Percentiles rank a stretch among this genome's conserved stretches.
Evolutionary conservation across 2,797 vertebrate species (phyloP).

Genomic region (Eupleurogrammus muticus): DNA sequence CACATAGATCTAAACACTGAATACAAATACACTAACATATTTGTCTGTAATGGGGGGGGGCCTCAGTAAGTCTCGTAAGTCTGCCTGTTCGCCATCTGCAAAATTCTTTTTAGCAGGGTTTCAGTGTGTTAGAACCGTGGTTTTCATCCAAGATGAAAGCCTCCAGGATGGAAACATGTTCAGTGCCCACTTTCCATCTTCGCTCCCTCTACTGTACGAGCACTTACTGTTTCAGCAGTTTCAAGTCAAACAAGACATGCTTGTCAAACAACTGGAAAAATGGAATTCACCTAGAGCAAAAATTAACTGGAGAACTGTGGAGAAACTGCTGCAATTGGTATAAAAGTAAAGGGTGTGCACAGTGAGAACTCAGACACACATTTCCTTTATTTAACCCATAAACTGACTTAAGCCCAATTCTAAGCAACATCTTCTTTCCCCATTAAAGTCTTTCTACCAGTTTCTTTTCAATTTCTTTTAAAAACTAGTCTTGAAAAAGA

Average conservation of each 20-base stretch:
- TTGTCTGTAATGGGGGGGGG: constrained; percentile 10
- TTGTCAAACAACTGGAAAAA: constrained; percentile 21
- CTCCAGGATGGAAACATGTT: constrained; percentile 55
- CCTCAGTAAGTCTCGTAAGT: neutral
- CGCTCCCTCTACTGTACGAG: constrained; percentile 5
- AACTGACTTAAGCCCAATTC: neutral
- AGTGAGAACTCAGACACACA: neutral
- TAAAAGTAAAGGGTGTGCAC: neutral
- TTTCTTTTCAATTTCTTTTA: too few relatives aligned
- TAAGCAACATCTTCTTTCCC: neutral
- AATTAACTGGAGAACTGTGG: neutral
- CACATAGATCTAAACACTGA: constrained; percentile 24
- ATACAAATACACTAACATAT: constrained; percentile 42
- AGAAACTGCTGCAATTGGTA: neutral
- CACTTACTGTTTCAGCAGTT: constrained; percentile 41
- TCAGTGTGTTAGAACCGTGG: constrained; percentile 22
- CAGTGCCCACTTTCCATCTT: constrained; percentile 64
- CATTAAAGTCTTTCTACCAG: too few relatives aligned
- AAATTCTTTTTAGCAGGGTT: constrained; percentile 13
- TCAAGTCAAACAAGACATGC: constrained; percentile 31
- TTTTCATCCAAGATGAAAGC: constrained; percentile 54
- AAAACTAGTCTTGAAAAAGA: neutral
- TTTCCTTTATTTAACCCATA: neutral
- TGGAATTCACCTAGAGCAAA: neutral
- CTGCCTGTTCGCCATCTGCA: constrained; percentile 20